These are phyloP conservation scores for Lysandra bellargus DNA, from an alignment of 2,888 invertebrate species.

Conservation along the genomic window DNA sequence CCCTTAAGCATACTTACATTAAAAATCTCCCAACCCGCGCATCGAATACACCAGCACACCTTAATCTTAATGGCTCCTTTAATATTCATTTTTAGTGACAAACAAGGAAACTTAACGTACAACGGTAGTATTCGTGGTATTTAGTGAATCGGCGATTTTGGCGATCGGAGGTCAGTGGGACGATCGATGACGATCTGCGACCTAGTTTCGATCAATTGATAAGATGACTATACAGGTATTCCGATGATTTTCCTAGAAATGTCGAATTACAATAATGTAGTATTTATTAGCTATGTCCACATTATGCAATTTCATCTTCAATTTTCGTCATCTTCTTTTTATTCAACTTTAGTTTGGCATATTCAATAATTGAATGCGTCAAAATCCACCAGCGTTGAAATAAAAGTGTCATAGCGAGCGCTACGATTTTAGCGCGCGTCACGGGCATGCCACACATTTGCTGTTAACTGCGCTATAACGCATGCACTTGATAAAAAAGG, in stretches of 20 bases:
- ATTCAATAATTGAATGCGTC: no score
- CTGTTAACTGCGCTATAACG: no score
- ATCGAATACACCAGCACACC: neutral
- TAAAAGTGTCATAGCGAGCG: no score
- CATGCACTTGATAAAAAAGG: no score
- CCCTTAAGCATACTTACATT: neutral
- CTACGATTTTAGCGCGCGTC: no score
- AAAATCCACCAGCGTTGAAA: no score
- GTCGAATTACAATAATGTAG: no score
- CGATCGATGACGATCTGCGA: neutral
- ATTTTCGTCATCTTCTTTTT: no score
- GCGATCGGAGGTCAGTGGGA: neutral
- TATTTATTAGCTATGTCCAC: no score
- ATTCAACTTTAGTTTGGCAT: no score
- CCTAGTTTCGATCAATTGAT: neutral
- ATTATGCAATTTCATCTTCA: no score
- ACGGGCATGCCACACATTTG: no score
- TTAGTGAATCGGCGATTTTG: conserved; percentile 21
- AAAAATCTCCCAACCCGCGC: neutral
- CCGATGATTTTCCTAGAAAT: neutral
- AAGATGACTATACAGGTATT: neutral
- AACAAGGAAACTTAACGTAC: neutral
- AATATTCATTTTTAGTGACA: neutral
- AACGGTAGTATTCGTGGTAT: conserved; percentile 27
- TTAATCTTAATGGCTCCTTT: neutral